A percentile compares a stretch with the other conserved stretches of the same genome.
phyloP scores from a whole-genome alignment of 2,888 invertebrate genomes.

The Xestia sexstrigata region DNA sequence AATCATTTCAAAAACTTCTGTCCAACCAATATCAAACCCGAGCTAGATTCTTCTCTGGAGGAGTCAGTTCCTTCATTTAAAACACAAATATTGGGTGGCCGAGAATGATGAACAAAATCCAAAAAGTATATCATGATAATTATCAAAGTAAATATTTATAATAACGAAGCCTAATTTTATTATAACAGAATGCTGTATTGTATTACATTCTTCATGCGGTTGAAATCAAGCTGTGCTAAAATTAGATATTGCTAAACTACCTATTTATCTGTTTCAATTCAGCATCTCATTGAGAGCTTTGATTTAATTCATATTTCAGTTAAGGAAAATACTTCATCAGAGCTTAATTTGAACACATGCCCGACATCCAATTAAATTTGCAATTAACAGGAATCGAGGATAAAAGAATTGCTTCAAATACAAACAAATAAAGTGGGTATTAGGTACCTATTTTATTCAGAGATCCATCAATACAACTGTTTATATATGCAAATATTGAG shows the following conservation, averaged over 20 bases:
- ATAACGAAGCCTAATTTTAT: not conserved
- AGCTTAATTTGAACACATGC: slow-evolving; percentile 1
- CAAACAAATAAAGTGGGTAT: slow-evolving; percentile 9
- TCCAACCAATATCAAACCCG: not conserved
- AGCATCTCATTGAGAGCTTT: slow-evolving; percentile 4
- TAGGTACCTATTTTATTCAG: not conserved
- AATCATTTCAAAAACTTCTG: not conserved
- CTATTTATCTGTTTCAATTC: slow-evolving; percentile 17
- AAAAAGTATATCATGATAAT: not conserved
- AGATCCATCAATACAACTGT: not conserved
- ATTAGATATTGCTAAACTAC: slow-evolving; percentile 27
- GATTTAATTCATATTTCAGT: slow-evolving; percentile 21
- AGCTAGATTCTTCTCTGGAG: not conserved
- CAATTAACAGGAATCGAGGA: slow-evolving; percentile 12
- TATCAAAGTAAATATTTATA: not conserved
- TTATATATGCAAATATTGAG: not conserved
- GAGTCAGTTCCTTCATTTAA: not conserved
- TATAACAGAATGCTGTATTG: slow-evolving; percentile 8
- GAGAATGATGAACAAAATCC: not conserved
- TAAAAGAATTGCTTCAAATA: slow-evolving; percentile 23
- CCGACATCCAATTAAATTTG: slow-evolving; percentile 9
- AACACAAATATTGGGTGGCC: not conserved
- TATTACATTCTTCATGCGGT: slow-evolving; percentile 13
- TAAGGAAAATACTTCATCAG: slow-evolving; percentile 11
- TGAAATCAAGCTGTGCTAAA: slow-evolving; percentile 32